Base-by-base conservation (phyloP, 2,113 vertebrate species). In the Periophthalmodon schlosseri region DNA sequence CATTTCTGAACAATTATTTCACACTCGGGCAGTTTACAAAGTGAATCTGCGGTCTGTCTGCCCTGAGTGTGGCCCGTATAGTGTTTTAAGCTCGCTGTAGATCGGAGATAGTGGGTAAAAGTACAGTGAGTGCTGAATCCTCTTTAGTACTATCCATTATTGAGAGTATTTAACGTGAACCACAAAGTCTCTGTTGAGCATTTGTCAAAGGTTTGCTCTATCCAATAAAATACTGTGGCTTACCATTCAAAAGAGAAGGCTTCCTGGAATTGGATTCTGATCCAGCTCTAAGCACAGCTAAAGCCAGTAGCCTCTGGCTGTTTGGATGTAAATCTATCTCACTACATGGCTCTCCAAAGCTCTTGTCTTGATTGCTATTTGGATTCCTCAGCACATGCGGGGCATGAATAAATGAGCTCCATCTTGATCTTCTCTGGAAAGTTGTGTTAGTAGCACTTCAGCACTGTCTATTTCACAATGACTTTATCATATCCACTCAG, bases 251-350 rank as follows among this genome's bases (percentile, higher is more conserved):
- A 86, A 85, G 79, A 87, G 71, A 81, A 83, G 79, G 54, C 72
- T 89, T 92, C 84, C 86, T 77, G 56, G 69, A 86, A 89, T 80
- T 86, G 82, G 79, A 83, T 88, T 84, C 69, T 86, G 76, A 90
- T 89, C 85, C 81, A 76, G 79, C 75, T 77, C 82, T 90, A 87
- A 88, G 87, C 85, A 85, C 81, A 88, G 84, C 85, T 84, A 87
- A 90, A 91, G 81, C 83, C 87, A 86, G 79, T 74, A 76, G 81
- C 87, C 88, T 87, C 76, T 23, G 87, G 89, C 87, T 90, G 88
- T 90, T 91, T 85, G 83, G 84, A 90, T 90, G 84, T 90, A 89
- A 92, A 90, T 89, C 84, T 77, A 82, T 87, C 84, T 85, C 81
- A 81, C 81, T 78, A 84, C 84, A 65, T n/a, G 82, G 86, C 83